Conservation (phyloP, 2,113 vertebrate species). For the Corythaixoides concolor region DNA sequence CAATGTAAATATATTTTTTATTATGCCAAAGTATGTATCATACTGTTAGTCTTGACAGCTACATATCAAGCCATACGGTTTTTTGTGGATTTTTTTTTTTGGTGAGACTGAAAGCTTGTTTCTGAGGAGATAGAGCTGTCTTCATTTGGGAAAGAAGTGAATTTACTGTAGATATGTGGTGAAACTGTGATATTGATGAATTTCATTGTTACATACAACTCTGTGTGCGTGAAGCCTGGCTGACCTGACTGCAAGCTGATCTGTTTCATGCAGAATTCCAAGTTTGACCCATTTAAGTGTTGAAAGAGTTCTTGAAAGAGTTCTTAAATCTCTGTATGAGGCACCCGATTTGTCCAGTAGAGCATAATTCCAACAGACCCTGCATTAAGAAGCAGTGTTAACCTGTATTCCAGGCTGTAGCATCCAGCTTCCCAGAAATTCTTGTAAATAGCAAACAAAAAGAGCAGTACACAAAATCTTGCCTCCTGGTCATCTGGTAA, state of each 20-base stretch:
- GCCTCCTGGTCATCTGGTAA: neutral
- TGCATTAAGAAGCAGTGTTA: neutral
- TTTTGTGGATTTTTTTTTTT: neutral
- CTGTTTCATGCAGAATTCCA: neutral
- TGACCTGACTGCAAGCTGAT: neutral
- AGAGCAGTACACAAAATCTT: neutral
- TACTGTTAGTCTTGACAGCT: constrained; percentile 49
- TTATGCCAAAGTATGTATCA: constrained; percentile 70
- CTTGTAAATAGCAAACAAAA: neutral
- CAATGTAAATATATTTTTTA: constrained; percentile 79
- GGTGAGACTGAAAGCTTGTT: constrained; percentile 25
- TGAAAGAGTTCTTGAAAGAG: neutral
- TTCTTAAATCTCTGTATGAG: neutral
- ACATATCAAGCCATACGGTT: constrained; percentile 52
- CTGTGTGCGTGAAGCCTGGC: neutral
- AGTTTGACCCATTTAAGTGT: neutral
- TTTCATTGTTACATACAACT: neutral
- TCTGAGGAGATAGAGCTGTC: neutral
- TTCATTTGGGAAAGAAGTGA: constrained; percentile 12
- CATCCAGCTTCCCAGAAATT: neutral
- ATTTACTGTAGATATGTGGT: neutral
- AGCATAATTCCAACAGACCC: neutral
- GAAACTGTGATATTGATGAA: neutral
- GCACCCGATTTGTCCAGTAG: neutral
- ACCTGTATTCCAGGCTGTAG: neutral